Percentiles rank a stretch among this genome's conserved stretches.
Conservation (phyloP, 2,797 vertebrate species). For the Caiman crocodilus region DNA sequence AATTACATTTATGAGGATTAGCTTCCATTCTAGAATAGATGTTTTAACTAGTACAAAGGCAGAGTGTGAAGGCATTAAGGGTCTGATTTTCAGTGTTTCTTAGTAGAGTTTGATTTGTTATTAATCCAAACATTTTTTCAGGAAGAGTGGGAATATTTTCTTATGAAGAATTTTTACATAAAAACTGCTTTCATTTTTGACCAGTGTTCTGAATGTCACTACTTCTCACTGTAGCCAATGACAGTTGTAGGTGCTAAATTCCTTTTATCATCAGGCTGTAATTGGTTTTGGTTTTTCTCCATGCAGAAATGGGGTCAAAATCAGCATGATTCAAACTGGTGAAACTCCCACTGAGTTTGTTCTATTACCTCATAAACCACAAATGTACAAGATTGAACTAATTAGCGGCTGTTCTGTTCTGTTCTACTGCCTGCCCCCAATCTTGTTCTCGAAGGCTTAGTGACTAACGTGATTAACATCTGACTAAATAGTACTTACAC, state of each 20-base stretch:
- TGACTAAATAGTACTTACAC: neutral
- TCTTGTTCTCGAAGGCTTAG: neutral
- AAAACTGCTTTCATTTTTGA: neutral
- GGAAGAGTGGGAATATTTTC: neutral
- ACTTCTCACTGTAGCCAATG: neutral
- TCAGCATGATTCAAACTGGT: neutral
- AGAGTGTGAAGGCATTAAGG: neutral
- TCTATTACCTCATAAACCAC: neutral
- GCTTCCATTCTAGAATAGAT: neutral
- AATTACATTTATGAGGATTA: neutral
- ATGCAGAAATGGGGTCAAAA: neutral
- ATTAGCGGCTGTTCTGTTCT: neutral
- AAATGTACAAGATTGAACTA: neutral
- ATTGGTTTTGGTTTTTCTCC: neutral
- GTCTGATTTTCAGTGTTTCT: neutral
- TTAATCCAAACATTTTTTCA: neutral
- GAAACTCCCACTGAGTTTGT: neutral
- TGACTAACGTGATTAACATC: neutral
- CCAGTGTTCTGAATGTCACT: neutral
- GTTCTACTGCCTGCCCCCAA: neutral
- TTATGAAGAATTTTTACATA: neutral
- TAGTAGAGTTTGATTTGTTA: neutral
- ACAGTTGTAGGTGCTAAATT: rapidly evolving
- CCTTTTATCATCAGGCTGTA: neutral
- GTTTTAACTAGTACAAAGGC: neutral